Base-by-base conservation (phyloP, 2,888 invertebrate genomes). In the Lordiphosa fenestrarum region DNA sequence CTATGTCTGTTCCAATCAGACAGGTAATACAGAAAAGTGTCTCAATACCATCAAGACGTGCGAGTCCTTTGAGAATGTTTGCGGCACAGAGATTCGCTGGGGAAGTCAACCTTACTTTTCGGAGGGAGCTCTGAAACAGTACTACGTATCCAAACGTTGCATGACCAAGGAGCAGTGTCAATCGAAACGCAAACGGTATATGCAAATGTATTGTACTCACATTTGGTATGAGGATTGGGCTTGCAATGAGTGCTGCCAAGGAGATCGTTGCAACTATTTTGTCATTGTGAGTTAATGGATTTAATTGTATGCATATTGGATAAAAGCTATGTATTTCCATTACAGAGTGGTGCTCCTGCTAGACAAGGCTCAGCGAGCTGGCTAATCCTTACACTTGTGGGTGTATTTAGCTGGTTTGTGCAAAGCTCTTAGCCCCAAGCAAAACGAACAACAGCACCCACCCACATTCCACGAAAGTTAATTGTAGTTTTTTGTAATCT, bases 141-240 rank as follows among this genome's bases (percentile, higher is more conserved):
- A 95, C 89, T 98, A 96, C 84, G 93, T 98, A 41, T 96, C 96
- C 0, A 98, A 98, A 88, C 91, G 93, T 47, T 98, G 98, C 91
- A 94, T 96, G 9, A 94, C 94, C 0, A 94, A 94, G 87, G 92
- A 93, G 0, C 92, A 93, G 68, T 98, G 98, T 88, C 94, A 94
- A 21, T 91, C 91, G 60, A 93, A 92, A 50, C 92, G 95, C 60
- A 92, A 92, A 54, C 91, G 91, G 37, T 93, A 93, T 78, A 95
- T 94, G 94, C 76, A 80, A 42, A 92, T 92, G 6, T 91, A 93
- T 59, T 98, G 97, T 84, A 95, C 96, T 1, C 94, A 96, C 83
- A 95, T 97, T 76, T 96, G 96, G 97, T 98, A 98, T 86, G 94
- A 96, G 86, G 98, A 98, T 90, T 98, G 98, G 98, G 94, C 94